Base-by-base conservation (phyloP, 35 echinoderm and acorn worm genomes). In the Hemicentrotus pulcherrimus region DNA sequence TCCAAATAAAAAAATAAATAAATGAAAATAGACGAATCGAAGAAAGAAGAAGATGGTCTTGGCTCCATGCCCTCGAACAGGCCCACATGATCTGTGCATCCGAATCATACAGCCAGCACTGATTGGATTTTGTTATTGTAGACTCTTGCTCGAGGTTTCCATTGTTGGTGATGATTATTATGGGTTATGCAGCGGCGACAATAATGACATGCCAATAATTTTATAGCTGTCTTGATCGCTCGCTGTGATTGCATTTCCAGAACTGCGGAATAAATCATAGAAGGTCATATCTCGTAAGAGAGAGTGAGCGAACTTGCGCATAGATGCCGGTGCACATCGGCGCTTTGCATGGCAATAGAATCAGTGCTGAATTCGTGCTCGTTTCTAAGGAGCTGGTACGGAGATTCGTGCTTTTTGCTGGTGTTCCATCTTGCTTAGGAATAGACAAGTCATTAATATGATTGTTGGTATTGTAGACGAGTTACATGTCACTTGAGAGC, bases 221-320 rank as follows among this genome's bases (percentile, higher is more conserved):
- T 8, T 22, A 78, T 78, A 78, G 65, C 65, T 78, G 65, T 78
- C 65, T 78, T 7, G 65, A 78, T 78, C 24, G 28, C 65, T 78
- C 65, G 65, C 65, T 78, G 65, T 78, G 65, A 78, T 78, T 78
- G 65, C 65, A n/a, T 78, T n/a, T 78, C 65, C 65, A 78, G 65
- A 28, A 22, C 65, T 78, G 65, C 65, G 6, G 19, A 28, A 22
- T 78, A 78, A 78, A 78, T 78, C 65, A n/a, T 78, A 22, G 65
- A 78, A 78, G 65, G 65, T 78, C 65, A 78, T 22, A 28, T 55
- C 50, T 10, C 50, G 12, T 14, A 55, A 12, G 50, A 55, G 50
- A 55, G 50, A 10, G 7, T 10, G 10, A 55, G 50, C 50, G 9
- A 55, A 11, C 50, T 55, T 15, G 50, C 50, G 50, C 11, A 55